Conservation (phyloP, 1,140 invertebrate species). For the Lordiphosa clarofinis region DNA sequence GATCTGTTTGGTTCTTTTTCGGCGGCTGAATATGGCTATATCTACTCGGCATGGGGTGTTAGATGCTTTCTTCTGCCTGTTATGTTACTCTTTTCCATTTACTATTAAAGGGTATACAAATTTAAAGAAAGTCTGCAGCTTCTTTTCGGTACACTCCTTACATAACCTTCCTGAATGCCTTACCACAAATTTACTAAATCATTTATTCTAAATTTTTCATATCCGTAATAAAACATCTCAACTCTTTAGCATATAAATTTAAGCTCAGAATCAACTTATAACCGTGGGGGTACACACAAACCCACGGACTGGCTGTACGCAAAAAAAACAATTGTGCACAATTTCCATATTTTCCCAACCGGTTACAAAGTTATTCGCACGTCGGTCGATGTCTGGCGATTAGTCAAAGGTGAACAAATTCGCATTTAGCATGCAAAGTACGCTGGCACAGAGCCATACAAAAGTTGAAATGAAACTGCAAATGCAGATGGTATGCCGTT, state of each 20-base stretch:
- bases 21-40: too few relatives aligned
- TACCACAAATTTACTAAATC: conserved; percentile 26
- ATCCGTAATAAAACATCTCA: neutral
- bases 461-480: conserved; percentile 6
- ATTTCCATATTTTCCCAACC: conserved; percentile 1
- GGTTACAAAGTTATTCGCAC: neutral
- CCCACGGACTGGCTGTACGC: conserved; percentile 1
- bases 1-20: too few relatives aligned
- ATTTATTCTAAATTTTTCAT: conserved; percentile 23
- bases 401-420: conserved; percentile 8
- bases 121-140: too few relatives aligned
- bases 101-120: too few relatives aligned
- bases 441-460: conserved; percentile 5
- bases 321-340: conserved; percentile 8
- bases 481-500: conserved; percentile 5
- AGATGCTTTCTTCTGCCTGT: too few relatives aligned
- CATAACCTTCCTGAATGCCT: too few relatives aligned
- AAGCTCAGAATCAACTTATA: neutral
- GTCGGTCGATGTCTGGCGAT: conserved; percentile 7
- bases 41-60: too few relatives aligned
- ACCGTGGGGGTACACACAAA: neutral
- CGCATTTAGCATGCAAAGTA: conserved; percentile 12
- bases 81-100: too few relatives aligned
- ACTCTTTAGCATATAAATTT: conserved; percentile 12
- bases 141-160: too few relatives aligned